phyloP scores from a whole-genome alignment of 1,140 invertebrate genomes.

The Glomeris maerens region DNA sequence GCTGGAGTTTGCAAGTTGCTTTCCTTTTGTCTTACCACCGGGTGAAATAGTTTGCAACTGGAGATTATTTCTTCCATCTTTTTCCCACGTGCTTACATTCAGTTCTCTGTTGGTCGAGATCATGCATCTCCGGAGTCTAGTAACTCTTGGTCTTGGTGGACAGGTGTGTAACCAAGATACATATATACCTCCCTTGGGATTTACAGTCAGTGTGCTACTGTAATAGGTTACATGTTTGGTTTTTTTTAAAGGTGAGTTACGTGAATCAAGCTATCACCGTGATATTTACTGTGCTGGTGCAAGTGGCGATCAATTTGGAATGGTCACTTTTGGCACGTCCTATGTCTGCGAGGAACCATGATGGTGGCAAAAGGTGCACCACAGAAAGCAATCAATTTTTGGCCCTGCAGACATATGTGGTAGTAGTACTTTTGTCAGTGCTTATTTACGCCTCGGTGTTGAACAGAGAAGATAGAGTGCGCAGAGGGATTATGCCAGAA shows the following conservation, averaged over 20 bases:
- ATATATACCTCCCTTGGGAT: no score
- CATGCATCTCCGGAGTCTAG: slow-evolving; percentile 29
- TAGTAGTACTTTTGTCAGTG: slow-evolving; percentile 23
- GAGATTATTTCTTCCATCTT: slow-evolving; percentile 24
- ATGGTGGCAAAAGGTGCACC: slow-evolving; percentile 17
- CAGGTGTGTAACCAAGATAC: no score
- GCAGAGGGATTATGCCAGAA: no score
- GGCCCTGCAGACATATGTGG: slow-evolving; percentile 25
- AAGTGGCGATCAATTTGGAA: slow-evolving; percentile 28
- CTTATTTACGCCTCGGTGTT: slow-evolving; percentile 26
- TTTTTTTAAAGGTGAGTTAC: no score
- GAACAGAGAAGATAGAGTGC: no score
- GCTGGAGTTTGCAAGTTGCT: slow-evolving; percentile 30
- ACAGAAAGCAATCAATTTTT: slow-evolving; percentile 22
- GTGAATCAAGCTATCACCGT: slow-evolving; percentile 31
- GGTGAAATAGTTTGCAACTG: slow-evolving; percentile 26
- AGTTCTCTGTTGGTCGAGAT: slow-evolving; percentile 29
- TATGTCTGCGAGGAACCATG: neutral
- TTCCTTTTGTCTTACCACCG: slow-evolving; percentile 32
- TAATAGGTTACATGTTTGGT: no score
- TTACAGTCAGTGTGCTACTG: no score
- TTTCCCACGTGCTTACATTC: slow-evolving; percentile 25
- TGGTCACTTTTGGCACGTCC: slow-evolving; percentile 20
- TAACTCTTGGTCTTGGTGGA: slow-evolving; percentile 29
- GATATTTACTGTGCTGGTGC: slow-evolving; percentile 28